phyloP scores from a whole-genome alignment of 2,113 vertebrate genomes.

The Cynocephalus volans region DNA sequence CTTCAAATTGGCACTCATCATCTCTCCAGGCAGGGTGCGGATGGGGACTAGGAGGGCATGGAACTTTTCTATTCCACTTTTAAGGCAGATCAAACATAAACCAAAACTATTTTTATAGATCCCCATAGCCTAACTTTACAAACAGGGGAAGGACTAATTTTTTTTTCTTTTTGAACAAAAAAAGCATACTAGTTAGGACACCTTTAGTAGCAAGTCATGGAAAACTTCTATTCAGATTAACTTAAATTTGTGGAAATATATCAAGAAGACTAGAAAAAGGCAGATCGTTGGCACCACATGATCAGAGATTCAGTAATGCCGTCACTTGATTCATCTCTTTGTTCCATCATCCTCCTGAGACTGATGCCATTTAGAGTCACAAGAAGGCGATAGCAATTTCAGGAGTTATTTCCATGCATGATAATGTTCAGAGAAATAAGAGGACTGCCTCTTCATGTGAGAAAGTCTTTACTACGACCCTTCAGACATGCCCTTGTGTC shows the following conservation, averaged over 20 bases:
- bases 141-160: neutral
- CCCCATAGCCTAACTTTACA: neutral
- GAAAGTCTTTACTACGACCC: neutral
- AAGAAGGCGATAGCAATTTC: neutral
- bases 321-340: neutral
- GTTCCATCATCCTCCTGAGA: neutral
- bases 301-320: neutral
- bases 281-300: neutral
- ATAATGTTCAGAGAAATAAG: neutral
- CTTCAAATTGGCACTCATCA: neutral
- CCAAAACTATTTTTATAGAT: neutral
- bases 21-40: neutral
- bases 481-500: neutral
- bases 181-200: neutral
- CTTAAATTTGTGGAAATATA: neutral
- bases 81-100: neutral
- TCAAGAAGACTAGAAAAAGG: neutral
- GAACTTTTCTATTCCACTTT: neutral
- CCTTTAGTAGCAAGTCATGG: neutral
- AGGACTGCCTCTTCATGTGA: neutral
- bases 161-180: neutral
- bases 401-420: neutral
- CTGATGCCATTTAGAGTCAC: neutral
- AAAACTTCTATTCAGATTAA: neutral
- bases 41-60: neutral